These are phyloP conservation scores for Amiota minor DNA, from an alignment of 2,888 invertebrate species.

Conservation along the genomic window DNA sequence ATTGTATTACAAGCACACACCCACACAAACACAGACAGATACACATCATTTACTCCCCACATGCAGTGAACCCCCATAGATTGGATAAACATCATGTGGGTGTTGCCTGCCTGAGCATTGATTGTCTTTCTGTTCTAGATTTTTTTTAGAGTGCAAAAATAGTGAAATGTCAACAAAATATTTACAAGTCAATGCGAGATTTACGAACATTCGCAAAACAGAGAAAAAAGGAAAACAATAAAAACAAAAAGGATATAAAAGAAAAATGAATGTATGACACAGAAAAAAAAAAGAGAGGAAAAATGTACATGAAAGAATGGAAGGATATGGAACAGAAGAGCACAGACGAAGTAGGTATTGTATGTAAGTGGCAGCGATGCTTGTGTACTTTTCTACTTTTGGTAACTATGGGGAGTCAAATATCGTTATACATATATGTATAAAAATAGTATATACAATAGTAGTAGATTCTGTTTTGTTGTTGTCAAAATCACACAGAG, in stretches of 20 bases:
- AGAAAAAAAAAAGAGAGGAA: no score
- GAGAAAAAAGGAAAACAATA: not conserved
- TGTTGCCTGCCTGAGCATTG: not conserved
- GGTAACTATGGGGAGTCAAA: no score
- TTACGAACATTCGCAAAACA: constrained; percentile 1
- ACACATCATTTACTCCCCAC: no score
- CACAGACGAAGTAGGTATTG: no score
- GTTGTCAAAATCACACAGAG: constrained; percentile 5
- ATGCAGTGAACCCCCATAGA: not conserved
- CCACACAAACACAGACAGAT: no score
- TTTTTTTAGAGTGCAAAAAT: not conserved
- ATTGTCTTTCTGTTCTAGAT: no score
- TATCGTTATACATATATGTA: no score
- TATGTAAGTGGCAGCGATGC: no score
- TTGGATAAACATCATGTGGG: constrained; percentile 1
- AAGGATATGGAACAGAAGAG: no score
- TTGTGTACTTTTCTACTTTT: no score
- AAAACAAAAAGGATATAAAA: constrained; percentile 2
- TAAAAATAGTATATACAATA: not conserved
- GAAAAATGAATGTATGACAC: not conserved
- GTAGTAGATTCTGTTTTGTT: not conserved
- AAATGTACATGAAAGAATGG: no score
- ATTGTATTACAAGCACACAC: not conserved
- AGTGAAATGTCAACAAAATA: constrained; percentile 24
- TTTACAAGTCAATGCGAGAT: constrained; percentile 24